Conservation (phyloP, 1,140 invertebrate species). For the Drosophila biarmipes region DNA sequence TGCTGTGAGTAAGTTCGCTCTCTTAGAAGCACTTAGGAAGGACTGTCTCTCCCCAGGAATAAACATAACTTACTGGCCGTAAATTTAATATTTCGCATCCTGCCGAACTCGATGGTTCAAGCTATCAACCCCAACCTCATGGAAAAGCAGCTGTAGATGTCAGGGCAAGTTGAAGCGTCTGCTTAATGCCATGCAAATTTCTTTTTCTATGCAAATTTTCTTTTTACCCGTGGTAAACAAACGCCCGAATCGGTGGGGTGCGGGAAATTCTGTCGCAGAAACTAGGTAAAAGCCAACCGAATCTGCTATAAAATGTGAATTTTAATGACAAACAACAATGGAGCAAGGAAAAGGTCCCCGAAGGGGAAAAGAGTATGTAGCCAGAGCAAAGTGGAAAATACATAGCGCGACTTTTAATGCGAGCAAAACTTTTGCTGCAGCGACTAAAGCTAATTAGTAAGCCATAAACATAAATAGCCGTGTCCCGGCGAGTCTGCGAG, state of each 20-base stretch:
- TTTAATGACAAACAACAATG: constrained; percentile 43
- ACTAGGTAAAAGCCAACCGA: constrained; percentile 54
- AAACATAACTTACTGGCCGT: constrained; percentile 9
- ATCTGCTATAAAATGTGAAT: constrained; percentile 53
- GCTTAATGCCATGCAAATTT: constrained; percentile 79
- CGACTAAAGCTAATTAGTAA: constrained; percentile 47
- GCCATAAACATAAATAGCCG: constrained; percentile 52
- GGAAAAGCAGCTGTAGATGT: constrained; percentile 26
- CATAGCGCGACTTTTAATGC: constrained; percentile 43
- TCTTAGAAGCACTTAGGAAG: background rate
- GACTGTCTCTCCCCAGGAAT: background rate
- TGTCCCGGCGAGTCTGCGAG: constrained; percentile 18
- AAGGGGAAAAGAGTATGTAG: background rate
- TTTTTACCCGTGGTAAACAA: constrained; percentile 64
- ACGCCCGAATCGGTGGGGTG: constrained; percentile 43
- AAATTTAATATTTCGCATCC: constrained; percentile 29
- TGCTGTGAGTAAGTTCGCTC: background rate
- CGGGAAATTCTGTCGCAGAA: constrained; percentile 24
- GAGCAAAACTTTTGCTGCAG: constrained; percentile 47
- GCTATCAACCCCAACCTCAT: no score
- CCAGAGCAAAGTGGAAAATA: constrained; percentile 4
- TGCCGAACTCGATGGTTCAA: constrained; percentile 14
- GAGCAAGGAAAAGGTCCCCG: background rate
- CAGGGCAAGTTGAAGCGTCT: constrained; percentile 60
- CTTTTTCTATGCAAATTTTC: constrained; percentile 75